Evolutionary conservation across 2,113 vertebrate species (phyloP), one percentile per base, ranked within the genome.

Genomic region (Semnornis frantzii): DNA sequence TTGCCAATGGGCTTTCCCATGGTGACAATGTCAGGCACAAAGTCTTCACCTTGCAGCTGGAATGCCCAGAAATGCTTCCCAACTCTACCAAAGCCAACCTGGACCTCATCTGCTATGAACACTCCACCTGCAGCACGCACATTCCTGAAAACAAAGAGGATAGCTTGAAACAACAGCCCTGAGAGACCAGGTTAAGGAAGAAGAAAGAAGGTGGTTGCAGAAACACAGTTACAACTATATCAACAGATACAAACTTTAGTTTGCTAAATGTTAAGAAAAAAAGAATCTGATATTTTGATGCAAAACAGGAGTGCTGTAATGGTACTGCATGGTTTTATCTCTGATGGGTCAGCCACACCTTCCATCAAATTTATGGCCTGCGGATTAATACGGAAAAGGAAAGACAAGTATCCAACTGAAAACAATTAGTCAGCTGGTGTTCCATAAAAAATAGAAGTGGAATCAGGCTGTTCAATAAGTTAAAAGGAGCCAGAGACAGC

Each of bases 1-100:
- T 99, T 99, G 71, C 99, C 99, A 55, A 99, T 99, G 9, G 99
- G 99, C 85, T 99, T 99, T 28, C 99, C 99, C 99, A 99, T 99
- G 11, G 99, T 99, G 91, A 99, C 98, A 17, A 99, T 99, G 89
- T 99, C 99, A 4, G 99, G 99, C 46, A 99, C 97, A 66, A 99
- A 99, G 85, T 99, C 98, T 44, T 99, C 97, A 0, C 98, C 99
- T 82, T 99, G 98, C 31, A 99, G 97, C 92, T 99, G 99, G 96
- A 99, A 99, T 55, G 98, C 98, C 99, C 99, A 99, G 89, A 99
- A 99, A 94, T 98, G 97, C 60, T 97, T 98, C 42, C 99, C 99
- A 27, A 99, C 98, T 46, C 99, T 98, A 13, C 99, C 99, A 81
- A 99, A 99, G 89, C 99, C 99, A 73, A 99, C 99, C 85, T 99